Percentiles rank a stretch among this genome's conserved stretches.
Evolutionary conservation across 2,113 vertebrate genomes (phyloP).

Genomic region (Microcebus tavaratra): DNA sequence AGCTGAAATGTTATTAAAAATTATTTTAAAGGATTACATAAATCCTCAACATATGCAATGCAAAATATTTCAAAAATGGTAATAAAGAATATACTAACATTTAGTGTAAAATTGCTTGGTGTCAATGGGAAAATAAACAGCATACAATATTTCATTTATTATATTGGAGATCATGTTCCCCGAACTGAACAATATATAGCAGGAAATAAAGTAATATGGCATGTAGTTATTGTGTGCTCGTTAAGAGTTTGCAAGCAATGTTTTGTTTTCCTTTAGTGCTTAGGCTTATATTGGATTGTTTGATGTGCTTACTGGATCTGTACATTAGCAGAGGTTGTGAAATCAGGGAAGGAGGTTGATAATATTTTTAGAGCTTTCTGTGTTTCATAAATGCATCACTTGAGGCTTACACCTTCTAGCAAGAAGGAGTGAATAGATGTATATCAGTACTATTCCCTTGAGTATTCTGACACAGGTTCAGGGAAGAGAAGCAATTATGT

Average conservation of each 20-base stretch:
- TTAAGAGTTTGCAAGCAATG: background rate
- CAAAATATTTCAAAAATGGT: slow-evolving; percentile 35
- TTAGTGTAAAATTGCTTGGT: slow-evolving; percentile 55
- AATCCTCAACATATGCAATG: background rate
- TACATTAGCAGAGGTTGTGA: slow-evolving; percentile 13
- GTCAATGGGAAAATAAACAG: slow-evolving; percentile 68
- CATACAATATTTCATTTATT: slow-evolving; percentile 42
- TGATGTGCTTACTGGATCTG: slow-evolving; percentile 24
- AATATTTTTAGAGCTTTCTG: slow-evolving; percentile 71
- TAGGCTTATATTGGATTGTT: background rate
- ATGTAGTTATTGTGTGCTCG: slow-evolving; percentile 59
- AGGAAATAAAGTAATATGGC: slow-evolving; percentile 71
- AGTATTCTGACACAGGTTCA: slow-evolving; percentile 66
- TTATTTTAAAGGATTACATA: slow-evolving; percentile 36
- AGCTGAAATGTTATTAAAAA: slow-evolving; percentile 45
- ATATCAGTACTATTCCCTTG: slow-evolving; percentile 54
- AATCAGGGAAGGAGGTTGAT: slow-evolving; percentile 45
- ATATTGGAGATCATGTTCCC: slow-evolving; percentile 63
- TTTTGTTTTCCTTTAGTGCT: slow-evolving; percentile 28
- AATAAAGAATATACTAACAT: slow-evolving; percentile 42
- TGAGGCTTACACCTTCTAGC: slow-evolving; percentile 67
- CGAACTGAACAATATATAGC: slow-evolving; percentile 68
- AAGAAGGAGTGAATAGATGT: slow-evolving; percentile 75
- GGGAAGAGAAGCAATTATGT: slow-evolving; percentile 72
- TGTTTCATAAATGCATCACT: slow-evolving; percentile 59